Evolutionary conservation across 2,113 vertebrate genomes (phyloP), one percentile per base, ranked within the genome.

Genomic region (Phyllostomus discolor): DNA sequence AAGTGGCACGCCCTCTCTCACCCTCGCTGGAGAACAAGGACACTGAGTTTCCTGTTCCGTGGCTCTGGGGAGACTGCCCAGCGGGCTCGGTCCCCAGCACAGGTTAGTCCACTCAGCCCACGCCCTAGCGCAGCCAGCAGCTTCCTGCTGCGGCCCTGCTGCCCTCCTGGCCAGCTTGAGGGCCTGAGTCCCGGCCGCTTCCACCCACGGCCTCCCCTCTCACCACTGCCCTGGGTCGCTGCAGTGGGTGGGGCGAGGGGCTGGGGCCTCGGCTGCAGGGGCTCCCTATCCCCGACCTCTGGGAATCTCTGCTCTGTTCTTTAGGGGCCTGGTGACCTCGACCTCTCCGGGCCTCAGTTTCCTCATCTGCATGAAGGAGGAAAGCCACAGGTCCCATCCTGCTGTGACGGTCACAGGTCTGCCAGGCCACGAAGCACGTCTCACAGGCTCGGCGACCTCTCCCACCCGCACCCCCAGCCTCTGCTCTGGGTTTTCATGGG

Each of bases 1-100:
- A 35, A 31, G 48, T 10, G 48, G 62, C n/a, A 35, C 10, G 3
- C 12, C 38, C 33, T 84, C 46, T 52, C 11, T 6, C 0, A 28
- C 35, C 54, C 33, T 76, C 70, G 24, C 5, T 2, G 17, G 28
- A 35, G 41, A 52, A 12, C 0, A 0, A 46, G 38, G 50, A 33
- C 10, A 2, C 41, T 4, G 10, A n/a, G 24, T 12, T 1, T 33
- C 48, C 4, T 7, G 50, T 35, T 2, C 5, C 0, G 0, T 4
- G 12, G 62, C 73, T 59, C 62, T n/a, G 15, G 62, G 59, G 73
- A 12, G 72, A 80, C 14, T 4, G 43, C 59, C 46, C 14, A 33
- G 59, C 4, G 12, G 35, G 46, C 16, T 16, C 24, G 5, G 57
- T 59, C 57, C 35, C 31, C 17, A 28, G 20, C n/a, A 52, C 15